These are phyloP conservation scores for Apodemia hepburni DNA, from an alignment of 2,888 invertebrate genomes.

Conservation along the genomic window DNA sequence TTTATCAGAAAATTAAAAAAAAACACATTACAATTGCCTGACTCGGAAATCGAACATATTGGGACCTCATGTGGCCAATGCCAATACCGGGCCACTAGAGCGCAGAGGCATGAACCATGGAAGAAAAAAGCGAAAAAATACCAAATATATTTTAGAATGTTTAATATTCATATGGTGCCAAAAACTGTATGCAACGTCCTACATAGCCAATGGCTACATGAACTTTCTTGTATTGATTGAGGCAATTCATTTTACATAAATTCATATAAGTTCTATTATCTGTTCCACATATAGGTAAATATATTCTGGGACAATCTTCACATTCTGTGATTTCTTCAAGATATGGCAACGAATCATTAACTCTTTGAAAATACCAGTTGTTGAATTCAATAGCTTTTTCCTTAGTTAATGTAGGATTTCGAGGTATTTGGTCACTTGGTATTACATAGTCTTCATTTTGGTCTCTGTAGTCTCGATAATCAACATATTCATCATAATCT, in stretches of 20 bases:
- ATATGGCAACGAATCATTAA: slow-evolving; percentile 28
- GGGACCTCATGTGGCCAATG: too few species aligned
- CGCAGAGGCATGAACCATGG: too few species aligned
- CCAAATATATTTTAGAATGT: background rate
- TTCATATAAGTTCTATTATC: slow-evolving; percentile 45
- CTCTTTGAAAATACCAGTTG: slow-evolving; percentile 22
- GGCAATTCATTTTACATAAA: slow-evolving; percentile 40
- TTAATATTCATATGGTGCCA: slow-evolving; percentile 30
- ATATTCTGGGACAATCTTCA: slow-evolving; percentile 47
- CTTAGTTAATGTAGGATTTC: background rate
- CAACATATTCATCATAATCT: too few species aligned
- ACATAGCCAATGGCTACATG: slow-evolving; percentile 25
- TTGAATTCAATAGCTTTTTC: slow-evolving; percentile 27
- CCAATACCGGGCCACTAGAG: too few species aligned
- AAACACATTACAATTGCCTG: too few species aligned
- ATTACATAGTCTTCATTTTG: background rate
- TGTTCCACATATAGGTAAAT: slow-evolving; percentile 46
- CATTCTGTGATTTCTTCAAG: slow-evolving; percentile 30
- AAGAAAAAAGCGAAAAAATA: background rate
- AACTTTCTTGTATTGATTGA: slow-evolving; percentile 21
- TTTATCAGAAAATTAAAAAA: too few species aligned
- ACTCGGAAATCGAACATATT: too few species aligned
- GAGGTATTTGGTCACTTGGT: background rate
- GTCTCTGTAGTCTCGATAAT: too few species aligned
- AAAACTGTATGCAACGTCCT: slow-evolving; percentile 36